Percentiles rank a stretch among this genome's conserved stretches.
phyloP scores from a whole-genome alignment of 2,113 vertebrate genomes.

The Buteo buteo region DNA sequence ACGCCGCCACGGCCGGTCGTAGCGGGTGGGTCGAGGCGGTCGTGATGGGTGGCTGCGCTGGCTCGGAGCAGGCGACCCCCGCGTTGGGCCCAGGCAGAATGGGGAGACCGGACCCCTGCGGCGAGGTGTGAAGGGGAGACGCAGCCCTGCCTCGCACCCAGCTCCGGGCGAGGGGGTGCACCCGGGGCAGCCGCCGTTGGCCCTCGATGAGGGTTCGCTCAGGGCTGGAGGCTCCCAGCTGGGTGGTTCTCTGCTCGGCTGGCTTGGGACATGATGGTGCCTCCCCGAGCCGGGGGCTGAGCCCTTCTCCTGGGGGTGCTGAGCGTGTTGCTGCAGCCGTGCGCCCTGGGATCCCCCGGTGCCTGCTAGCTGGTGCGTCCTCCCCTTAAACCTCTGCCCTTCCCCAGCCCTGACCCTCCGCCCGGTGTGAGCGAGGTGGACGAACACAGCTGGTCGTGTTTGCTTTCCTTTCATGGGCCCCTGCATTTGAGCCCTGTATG shows the following conservation, averaged over 20 bases:
- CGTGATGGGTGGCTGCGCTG: not conserved
- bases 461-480: not conserved
- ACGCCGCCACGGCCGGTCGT: rapidly evolving
- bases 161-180: rapidly evolving
- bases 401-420: not conserved
- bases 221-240: not conserved
- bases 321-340: not conserved
- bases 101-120: not conserved
- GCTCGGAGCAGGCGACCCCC: not conserved
- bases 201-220: rapidly evolving
- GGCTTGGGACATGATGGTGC: rapidly evolving
- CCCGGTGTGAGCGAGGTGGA: rapidly evolving
- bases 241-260: not conserved
- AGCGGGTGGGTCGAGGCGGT: not conserved
- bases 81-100: rapidly evolving
- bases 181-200: rapidly evolving
- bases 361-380: not conserved
- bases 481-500: not conserved
- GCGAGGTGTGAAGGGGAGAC: not conserved
- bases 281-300: not conserved
- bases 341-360: not conserved
- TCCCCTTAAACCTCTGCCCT: not conserved
- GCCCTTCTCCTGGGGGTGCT: not conserved
- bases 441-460: not conserved
- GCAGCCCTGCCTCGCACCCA: not conserved